Conservation (phyloP, 2,888 invertebrate species). For the Patella ulyssiponensis region DNA sequence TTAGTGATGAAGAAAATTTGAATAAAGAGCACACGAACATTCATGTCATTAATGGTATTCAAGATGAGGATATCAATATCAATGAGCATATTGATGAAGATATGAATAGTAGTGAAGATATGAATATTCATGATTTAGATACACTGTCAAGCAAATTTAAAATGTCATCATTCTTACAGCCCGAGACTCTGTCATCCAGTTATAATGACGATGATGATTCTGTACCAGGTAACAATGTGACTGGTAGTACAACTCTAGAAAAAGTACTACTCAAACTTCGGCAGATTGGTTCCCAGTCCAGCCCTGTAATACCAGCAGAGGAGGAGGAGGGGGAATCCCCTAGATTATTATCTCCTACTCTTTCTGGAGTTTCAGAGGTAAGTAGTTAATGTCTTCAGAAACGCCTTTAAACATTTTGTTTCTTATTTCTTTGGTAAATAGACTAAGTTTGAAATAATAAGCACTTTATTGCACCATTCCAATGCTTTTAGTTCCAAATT, state of each 20-base stretch:
- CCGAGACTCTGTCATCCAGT: neutral
- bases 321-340: conserved; percentile 34
- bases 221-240: conserved; percentile 1
- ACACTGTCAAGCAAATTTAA: neutral
- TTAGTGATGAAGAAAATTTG: too few relatives aligned
- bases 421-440: too few relatives aligned
- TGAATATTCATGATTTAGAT: neutral
- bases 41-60: neutral
- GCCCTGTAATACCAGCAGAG: conserved; percentile 10
- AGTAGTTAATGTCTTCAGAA: neutral
- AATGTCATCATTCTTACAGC: neutral
- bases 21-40: neutral
- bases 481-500: too few relatives aligned
- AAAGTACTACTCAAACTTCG: conserved; percentile 36
- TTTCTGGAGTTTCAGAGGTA: conserved; percentile 52
- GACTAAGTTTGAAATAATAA: too few relatives aligned
- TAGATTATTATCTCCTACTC: conserved; percentile 45
- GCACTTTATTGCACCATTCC: too few relatives aligned
- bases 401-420: too few relatives aligned
- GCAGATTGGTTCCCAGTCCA: conserved; percentile 25
- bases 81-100: neutral
- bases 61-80: neutral
- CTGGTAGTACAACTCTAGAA: conserved; percentile 35
- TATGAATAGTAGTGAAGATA: neutral
- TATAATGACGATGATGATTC: conserved; percentile 6